phyloP scores from a whole-genome alignment of 2,797 vertebrate genomes.

The Aplochiton taeniatus region DNA sequence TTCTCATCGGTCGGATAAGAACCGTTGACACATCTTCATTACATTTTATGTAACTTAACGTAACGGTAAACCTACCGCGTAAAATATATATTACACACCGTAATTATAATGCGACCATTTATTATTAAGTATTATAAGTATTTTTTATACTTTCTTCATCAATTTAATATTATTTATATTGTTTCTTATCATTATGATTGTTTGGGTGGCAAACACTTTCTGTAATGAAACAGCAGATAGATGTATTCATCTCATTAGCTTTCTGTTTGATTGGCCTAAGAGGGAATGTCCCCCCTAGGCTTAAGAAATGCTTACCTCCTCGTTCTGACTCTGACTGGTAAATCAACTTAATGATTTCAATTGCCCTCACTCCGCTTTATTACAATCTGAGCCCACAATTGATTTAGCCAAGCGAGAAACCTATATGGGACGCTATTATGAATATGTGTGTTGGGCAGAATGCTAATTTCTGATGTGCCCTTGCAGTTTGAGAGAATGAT shows the following conservation, averaged over 20 bases:
- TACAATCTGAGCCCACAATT: constrained; percentile 28
- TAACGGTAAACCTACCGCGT: too few relatives aligned
- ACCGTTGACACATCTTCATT: too few relatives aligned
- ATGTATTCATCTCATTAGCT: constrained; percentile 43
- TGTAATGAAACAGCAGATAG: constrained; percentile 22
- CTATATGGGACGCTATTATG: constrained; percentile 21
- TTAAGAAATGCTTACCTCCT: constrained; percentile 44
- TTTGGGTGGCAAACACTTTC: constrained; percentile 8
- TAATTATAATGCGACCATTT: too few relatives aligned
- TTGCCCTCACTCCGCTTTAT: constrained; percentile 37
- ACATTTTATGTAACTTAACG: too few relatives aligned
- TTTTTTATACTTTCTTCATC: background rate
- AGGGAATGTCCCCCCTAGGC: constrained; percentile 38
- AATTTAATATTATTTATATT: background rate
- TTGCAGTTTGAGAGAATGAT: background rate
- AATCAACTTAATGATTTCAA: constrained; percentile 48
- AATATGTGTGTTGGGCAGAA: constrained; percentile 24
- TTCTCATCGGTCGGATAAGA: too few relatives aligned
- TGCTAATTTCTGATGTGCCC: constrained; percentile 11
- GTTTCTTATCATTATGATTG: constrained; percentile 17
- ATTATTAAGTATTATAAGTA: too few relatives aligned
- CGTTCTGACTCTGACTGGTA: constrained; percentile 28
- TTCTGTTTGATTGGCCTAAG: constrained; percentile 36
- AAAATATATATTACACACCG: too few relatives aligned
- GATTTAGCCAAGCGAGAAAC: constrained; percentile 27